phyloP scores from a whole-genome alignment of 1,140 invertebrate genomes.

The Samia ricini region DNA sequence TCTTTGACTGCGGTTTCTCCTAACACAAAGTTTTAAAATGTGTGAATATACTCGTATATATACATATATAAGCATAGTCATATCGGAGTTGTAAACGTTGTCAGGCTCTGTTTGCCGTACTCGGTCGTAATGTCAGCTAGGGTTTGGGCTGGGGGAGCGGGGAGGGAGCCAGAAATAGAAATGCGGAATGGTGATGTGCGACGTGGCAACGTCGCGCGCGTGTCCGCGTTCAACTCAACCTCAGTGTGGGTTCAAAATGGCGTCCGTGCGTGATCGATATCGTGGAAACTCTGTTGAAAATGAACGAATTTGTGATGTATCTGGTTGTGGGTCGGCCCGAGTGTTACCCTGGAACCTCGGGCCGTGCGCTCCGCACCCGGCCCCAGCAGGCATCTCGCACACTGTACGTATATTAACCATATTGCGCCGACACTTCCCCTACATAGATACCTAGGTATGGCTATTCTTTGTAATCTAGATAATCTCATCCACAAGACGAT shows the following conservation, averaged over 20 bases:
- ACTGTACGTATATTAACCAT: conserved; percentile 72
- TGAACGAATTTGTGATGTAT: conserved; percentile 67
- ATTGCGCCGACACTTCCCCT: conserved; percentile 63
- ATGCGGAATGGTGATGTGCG: conserved; percentile 61
- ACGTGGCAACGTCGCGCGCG: conserved; percentile 71
- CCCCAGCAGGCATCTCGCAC: conserved; percentile 50
- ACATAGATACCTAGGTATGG: conserved; percentile 58
- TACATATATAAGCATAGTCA: not conserved
- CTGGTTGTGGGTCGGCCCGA: conserved; percentile 62
- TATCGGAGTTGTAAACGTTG: conserved; percentile 40
- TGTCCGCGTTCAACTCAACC: conserved; percentile 43
- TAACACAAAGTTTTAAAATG: not conserved
- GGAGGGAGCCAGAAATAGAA: conserved; percentile 67
- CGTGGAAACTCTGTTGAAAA: conserved; percentile 67
- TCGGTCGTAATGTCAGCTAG: conserved; percentile 38
- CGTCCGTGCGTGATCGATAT: conserved; percentile 76
- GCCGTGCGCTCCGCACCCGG: conserved; percentile 46
- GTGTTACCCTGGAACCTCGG: conserved; percentile 55
- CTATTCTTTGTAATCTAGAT: conserved; percentile 36
- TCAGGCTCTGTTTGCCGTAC: conserved; percentile 53
- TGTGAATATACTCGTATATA: too few relatives aligned
- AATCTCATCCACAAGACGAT: conserved; percentile 35
- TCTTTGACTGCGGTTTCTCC: not conserved
- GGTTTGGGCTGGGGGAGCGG: conserved; percentile 37
- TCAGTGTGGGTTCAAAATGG: conserved; percentile 76